Evolutionary conservation across 2,113 vertebrate genomes (phyloP).

Genomic region (Pyxicephalus adspersus): DNA sequence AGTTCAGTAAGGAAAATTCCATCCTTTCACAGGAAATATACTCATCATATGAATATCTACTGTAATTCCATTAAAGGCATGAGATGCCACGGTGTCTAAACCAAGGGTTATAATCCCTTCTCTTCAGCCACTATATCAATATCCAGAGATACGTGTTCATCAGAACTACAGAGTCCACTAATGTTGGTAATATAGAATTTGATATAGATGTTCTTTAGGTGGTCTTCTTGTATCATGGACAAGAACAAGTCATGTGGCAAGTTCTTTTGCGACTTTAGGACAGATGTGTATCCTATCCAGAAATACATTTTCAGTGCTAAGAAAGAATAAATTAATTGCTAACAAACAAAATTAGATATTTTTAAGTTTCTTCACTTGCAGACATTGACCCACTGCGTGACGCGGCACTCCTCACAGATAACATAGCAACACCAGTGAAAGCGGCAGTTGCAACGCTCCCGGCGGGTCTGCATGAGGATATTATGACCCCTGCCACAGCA

Average conservation of each 20-base stretch:
- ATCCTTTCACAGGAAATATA: constrained; percentile 36
- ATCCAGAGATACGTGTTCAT: constrained; percentile 1
- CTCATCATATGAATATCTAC: constrained; percentile 3
- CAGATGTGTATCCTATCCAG: constrained; percentile 7
- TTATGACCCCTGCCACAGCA: constrained; percentile 91
- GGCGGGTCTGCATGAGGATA: constrained; percentile 81
- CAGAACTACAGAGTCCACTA: neutral
- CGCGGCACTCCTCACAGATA: constrained; percentile 86
- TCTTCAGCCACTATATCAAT: neutral
- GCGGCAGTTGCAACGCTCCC: constrained; percentile 83
- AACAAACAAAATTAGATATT: neutral
- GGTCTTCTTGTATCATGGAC: neutral
- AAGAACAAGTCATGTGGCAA: neutral
- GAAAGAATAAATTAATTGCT: constrained; percentile 52
- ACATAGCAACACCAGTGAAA: constrained; percentile 95
- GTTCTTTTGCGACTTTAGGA: neutral
- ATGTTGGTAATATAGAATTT: constrained; percentile 1
- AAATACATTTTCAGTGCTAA: constrained; percentile 29
- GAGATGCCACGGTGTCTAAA: neutral
- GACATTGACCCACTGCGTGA: constrained; percentile 89
- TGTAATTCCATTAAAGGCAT: constrained; percentile 6
- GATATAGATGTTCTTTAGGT: neutral
- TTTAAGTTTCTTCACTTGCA: constrained; percentile 77
- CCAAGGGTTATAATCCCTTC: neutral
- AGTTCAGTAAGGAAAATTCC: neutral